Evolutionary conservation across 2,797 vertebrate species (phyloP), one percentile per base, ranked within the genome.

Genomic region (Halcyon chelicuti): DNA sequence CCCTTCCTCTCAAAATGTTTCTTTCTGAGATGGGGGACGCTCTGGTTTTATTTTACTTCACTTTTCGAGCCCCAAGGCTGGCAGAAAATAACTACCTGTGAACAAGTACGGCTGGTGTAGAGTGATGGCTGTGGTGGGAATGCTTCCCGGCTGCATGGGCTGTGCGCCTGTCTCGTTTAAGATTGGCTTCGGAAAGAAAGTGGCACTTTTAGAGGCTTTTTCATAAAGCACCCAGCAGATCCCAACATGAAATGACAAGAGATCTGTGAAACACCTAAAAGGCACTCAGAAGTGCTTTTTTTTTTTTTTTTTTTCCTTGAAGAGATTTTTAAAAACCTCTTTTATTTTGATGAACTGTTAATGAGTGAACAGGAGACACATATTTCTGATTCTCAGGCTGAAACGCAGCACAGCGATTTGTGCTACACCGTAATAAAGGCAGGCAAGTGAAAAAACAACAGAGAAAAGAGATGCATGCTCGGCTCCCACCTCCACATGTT

Each of bases 331-430:
- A 90, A 0, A 52, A 93, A 93, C n/a, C 10, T 71, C 49, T 40
- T 73, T 14, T 39, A 6, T 68, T 61, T 33, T 63, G 85, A 88
- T 39, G 19, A 72, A 72, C 55, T 76, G 82, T 91, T 80, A 96
- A 86, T 46, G 40, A 90, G 77, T 22, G 46, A 86, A 91, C 61
- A 91, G 55, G 63, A 78, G 72, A 8, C 17, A 66, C 1, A 8
- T 72, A 44, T 62, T 90, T 96, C 88, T 96, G 95, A 95, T 94
- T 95, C 70, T 90, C 80, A 86, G 58, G 55, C 78, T 89, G 94
- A 95, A 97, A 94, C 76, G 89, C 87, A 91, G 67, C 82, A 65
- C 51, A 73, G 2, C 1, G 8, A 65, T 70, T 44, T 2, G 0
- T 17, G 5, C 63, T 83, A 31, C 2, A 25, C 84, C 1, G 0